Conservation (phyloP, 2,113 vertebrate genomes). For the Tragelaphus scriptus region DNA sequence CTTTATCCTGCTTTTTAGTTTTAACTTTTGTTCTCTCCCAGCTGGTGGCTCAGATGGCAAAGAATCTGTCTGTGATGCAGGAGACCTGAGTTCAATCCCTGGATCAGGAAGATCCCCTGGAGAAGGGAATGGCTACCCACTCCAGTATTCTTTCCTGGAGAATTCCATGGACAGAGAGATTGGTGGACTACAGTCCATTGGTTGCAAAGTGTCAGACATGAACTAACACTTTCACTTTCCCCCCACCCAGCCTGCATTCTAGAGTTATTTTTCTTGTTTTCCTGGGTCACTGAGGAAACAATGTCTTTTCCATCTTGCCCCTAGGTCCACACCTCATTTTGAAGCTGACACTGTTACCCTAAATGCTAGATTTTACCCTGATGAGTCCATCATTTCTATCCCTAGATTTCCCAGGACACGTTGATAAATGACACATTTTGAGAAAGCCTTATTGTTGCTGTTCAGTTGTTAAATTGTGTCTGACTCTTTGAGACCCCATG, state of each 20-base stretch:
- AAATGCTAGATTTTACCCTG: not conserved
- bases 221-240: not conserved
- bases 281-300: not conserved
- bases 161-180: not conserved
- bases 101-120: not conserved
- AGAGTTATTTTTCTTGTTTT: slow-evolving; percentile 1
- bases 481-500: not conserved
- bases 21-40: not conserved
- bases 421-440: not conserved
- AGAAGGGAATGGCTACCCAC: not conserved
- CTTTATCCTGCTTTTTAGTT: not conserved
- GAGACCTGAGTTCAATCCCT: not conserved
- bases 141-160: not conserved
- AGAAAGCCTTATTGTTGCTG: not conserved
- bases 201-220: not conserved
- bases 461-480: not conserved
- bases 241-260: not conserved
- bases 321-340: not conserved
- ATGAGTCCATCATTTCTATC: not conserved
- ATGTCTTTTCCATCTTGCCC: not conserved
- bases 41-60: not conserved
- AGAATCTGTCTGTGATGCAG: not conserved
- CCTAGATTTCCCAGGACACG: not conserved
- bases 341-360: not conserved
- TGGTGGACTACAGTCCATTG: not conserved